Conservation (phyloP, 2,888 invertebrate genomes). For the Pandemis corylana region DNA sequence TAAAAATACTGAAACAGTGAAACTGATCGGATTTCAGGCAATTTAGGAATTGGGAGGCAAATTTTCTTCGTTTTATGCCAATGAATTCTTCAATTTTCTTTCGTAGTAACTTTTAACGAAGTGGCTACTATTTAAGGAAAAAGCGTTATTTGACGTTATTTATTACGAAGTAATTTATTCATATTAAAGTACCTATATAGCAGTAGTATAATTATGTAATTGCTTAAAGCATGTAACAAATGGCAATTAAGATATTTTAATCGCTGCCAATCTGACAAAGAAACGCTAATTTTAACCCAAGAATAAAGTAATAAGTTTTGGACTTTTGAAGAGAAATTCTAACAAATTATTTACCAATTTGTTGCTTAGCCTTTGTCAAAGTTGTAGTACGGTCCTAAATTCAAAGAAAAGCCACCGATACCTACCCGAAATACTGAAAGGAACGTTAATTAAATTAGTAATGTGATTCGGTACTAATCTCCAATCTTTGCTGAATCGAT, state of each 20-base stretch:
- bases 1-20: no score
- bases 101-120: no score
- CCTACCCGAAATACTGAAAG: conserved; percentile 52
- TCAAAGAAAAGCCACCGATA: conserved; percentile 49
- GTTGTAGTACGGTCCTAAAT: conserved; percentile 44
- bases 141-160: no score
- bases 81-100: no score
- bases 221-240: neutral
- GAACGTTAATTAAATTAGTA: conserved; percentile 61
- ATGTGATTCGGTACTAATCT: neutral
- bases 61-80: no score
- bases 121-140: no score
- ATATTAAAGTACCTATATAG: no score
- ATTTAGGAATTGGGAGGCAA: no score
- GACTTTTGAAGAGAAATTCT: neutral
- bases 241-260: neutral
- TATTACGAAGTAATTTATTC: no score
- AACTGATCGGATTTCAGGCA: no score
- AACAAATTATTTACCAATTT: neutral
- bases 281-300: neutral
- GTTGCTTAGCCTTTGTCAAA: neutral
- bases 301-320: neutral
- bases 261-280: conserved; percentile 1
- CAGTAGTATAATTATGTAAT: neutral
- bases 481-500: no score